Evolutionary conservation across 2,888 invertebrate species (phyloP).

Genomic region (Aphodius granarius): DNA sequence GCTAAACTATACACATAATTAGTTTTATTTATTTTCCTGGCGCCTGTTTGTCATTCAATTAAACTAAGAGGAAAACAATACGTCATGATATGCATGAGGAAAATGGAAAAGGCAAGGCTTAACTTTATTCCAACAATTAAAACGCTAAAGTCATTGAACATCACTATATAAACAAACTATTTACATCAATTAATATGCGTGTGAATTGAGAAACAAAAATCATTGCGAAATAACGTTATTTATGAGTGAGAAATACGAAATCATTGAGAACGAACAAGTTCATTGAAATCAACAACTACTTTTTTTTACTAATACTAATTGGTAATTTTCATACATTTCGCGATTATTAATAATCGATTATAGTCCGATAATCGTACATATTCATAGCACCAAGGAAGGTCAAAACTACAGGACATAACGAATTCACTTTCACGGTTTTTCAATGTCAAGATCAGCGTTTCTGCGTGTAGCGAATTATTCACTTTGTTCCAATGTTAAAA

Average conservation of each 20-base stretch:
- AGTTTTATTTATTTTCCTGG: not conserved
- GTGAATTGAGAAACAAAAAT: not conserved
- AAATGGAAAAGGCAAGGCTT: not conserved
- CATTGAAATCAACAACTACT: not conserved
- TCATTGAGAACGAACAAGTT: not conserved
- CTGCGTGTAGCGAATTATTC: not conserved
- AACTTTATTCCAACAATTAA: not conserved
- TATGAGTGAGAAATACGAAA: not conserved
- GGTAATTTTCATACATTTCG: too few species aligned
- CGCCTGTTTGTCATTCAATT: too few species aligned
- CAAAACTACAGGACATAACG: not conserved
- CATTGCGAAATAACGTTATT: not conserved
- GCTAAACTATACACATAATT: not conserved
- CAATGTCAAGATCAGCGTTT: not conserved
- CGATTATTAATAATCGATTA: not conserved
- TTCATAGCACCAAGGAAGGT: not conserved
- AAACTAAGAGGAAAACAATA: not conserved
- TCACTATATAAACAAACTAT: not conserved
- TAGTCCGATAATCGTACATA: too few species aligned
- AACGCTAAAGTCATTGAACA: not conserved
- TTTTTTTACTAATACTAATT: too few species aligned
- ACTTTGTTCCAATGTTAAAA: not conserved
- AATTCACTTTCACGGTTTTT: not conserved
- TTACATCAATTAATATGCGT: not conserved
- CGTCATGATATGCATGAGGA: not conserved